Evolutionary conservation across 2,797 vertebrate genomes (phyloP), one percentile per base, ranked within the genome.

Genomic region (Astyanax mexicanus): DNA sequence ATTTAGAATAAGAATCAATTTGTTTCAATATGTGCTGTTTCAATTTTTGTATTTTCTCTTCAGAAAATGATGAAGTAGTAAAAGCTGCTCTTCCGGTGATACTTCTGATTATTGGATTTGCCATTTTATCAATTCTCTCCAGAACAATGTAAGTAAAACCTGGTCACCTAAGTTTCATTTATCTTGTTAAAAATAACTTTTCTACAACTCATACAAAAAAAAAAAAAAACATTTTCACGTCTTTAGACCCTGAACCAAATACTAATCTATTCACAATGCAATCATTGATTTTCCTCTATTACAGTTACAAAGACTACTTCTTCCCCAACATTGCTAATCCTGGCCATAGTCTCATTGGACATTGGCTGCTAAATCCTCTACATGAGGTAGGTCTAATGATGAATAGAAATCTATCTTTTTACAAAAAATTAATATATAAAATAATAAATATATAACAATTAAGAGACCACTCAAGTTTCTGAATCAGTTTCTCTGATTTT

Each of bases 281-380:
- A n/a, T n/a, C 6, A 54, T 25, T 69, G 19, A 47, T 40, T 35
- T 60, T 21, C 27, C 27, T 69, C 9, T 61, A 8, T 21, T 66
- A 38, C 68, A 91, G 91, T 35, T 90, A 68, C 81, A 89, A 80
- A 80, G 67, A 67, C 0, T 81, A 83, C 60, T 87, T 89, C 78
- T 81, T 85, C 62, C 81, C 86, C 0, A 45, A 17, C 3, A 61
- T 87, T 58, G 79, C 84, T 55, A 88, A 80, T 57, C 90, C 90
- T 7, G 35, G 29, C 8, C 6, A 55, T 38, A 90, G 90, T 54
- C 35, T 42, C 0, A 21, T 77, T 3, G 89, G 86, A 47, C 85
- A 17, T 45, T 92, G 91, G 91, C 83, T 91, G 52, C 86, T 89
- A 83, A 79, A 88, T 19, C 66, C 75, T 0, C 68, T 79, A 2